Base-by-base conservation (phyloP, 1,140 invertebrate genomes). In the Eumeta japonica region DNA sequence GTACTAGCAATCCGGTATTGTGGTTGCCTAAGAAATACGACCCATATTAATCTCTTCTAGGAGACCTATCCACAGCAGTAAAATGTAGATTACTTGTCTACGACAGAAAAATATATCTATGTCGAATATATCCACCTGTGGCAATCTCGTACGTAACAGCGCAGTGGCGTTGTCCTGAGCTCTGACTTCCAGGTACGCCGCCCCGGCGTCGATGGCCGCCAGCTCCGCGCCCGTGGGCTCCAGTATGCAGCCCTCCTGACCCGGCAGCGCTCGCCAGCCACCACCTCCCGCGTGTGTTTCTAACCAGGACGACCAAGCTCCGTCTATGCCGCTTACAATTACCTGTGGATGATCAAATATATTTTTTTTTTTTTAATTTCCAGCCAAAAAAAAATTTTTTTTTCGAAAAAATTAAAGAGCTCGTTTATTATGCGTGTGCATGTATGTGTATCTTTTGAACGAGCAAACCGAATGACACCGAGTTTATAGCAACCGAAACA, bases 131-230 rank as follows among this genome's bases (percentile, higher is more conserved):
- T 12, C 28, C 39, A 74, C 70, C 62, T 71, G 63, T 39, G 62
- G 64, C 56, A 72, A 47, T 11, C 60, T 58, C 55, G 70, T 59
- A 52, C 62, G 60, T 48, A 74, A 20, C 27, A 71, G 43, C 3
- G 55, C 59, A 13, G 65, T 74, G 30, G 58, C 54, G 24, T 74
- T 74, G 16, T 70, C 65, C 3, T 58, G 40, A 0, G 56, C 41
- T 11, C 59, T 46, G 2, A 74, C 41, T 15, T 70, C 63, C 5
- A 74, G 38, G 16, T 58, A 62, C 2, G 65, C 62, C 3, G 60
- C 48, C 0, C 70, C 70, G 2, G 57, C 46, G 30, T 70, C 53
- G 10, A 74, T 30, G 0, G 66, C 62, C 1, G 57, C 45, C 31
- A 74, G 39, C 38, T 74, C 70, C 0, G 51, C 51, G 0, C 62